Percentiles rank a stretch among this genome's conserved stretches.
Evolutionary conservation across 2,888 invertebrate species (phyloP).

Genomic region (Geophilus truncorum): DNA sequence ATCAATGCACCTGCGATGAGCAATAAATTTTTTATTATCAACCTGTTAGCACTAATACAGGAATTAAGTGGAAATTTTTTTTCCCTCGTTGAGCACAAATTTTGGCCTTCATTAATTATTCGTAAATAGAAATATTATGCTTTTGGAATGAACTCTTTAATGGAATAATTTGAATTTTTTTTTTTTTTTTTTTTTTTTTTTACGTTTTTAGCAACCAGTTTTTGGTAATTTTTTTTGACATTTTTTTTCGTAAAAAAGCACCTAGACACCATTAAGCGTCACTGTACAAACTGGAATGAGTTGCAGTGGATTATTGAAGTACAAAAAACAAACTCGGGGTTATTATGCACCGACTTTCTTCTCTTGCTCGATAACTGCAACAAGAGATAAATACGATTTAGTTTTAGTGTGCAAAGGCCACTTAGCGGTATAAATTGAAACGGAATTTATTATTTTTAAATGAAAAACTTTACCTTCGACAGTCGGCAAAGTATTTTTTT

Average conservation of each 20-base stretch:
- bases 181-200: not conserved
- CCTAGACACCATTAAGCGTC: slow-evolving; percentile 5
- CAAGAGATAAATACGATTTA: no score
- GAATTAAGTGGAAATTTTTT: not conserved
- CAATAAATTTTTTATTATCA: not conserved
- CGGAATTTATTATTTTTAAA: not conserved
- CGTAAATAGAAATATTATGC: not conserved
- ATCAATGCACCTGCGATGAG: not conserved
- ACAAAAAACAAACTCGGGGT: not conserved
- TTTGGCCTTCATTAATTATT: not conserved
- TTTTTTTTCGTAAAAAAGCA: not conserved
- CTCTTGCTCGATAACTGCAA: not conserved
- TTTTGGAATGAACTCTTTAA: not conserved
- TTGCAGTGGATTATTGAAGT: slow-evolving; percentile 2
- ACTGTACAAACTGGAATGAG: slow-evolving; percentile 10
- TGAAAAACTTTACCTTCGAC: slow-evolving; percentile 69
- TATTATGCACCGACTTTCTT: not conserved
- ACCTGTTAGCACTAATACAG: not conserved
- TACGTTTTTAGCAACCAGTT: not conserved
- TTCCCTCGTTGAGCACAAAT: not conserved
- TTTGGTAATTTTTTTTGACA: not conserved
- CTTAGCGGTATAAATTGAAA: no score
- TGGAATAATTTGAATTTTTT: not conserved
- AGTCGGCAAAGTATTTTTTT: slow-evolving; percentile 88
- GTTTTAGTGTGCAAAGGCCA: no score